Evolutionary conservation across 2,797 vertebrate genomes (phyloP).

Genomic region (Bradypodion ventrale): DNA sequence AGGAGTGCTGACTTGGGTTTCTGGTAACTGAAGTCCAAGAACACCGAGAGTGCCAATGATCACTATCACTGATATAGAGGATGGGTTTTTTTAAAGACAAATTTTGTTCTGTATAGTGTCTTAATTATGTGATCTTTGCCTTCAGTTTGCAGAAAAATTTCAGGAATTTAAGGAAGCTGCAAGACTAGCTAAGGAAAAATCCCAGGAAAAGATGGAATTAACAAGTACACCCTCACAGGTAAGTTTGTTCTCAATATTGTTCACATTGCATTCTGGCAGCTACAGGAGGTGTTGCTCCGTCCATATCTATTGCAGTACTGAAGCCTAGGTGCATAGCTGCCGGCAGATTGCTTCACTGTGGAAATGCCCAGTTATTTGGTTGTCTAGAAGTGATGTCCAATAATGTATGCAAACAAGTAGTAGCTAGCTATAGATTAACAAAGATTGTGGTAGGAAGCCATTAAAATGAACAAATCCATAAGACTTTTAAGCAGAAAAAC

Average conservation of each 20-base stretch:
- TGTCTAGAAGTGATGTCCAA: background rate
- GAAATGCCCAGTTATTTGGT: background rate
- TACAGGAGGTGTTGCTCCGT: background rate
- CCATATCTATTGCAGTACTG: background rate
- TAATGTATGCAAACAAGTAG: background rate
- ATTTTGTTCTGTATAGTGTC: background rate
- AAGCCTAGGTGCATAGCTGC: background rate
- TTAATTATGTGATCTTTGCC: conserved; percentile 40
- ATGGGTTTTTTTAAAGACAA: background rate
- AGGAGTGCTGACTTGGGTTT: no score
- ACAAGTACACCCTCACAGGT: conserved; percentile 98
- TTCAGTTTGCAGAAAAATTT: conserved; percentile 99
- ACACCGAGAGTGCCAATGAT: background rate
- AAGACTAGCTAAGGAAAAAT: conserved; percentile 95
- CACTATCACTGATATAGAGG: background rate
- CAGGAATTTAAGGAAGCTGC: conserved; percentile 98
- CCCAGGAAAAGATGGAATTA: conserved; percentile 97
- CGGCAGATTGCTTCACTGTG: background rate
- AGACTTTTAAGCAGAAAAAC: no score
- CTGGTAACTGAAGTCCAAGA: no score
- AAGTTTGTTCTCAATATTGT: conserved; percentile 51
- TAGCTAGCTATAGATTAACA: background rate
- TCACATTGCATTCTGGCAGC: background rate
- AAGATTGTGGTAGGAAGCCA: background rate
- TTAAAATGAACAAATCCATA: background rate